These are phyloP conservation scores for Caenorhabditis doughertyi DNA, from an alignment of 2,888 invertebrate genomes.

Conservation along the genomic window DNA sequence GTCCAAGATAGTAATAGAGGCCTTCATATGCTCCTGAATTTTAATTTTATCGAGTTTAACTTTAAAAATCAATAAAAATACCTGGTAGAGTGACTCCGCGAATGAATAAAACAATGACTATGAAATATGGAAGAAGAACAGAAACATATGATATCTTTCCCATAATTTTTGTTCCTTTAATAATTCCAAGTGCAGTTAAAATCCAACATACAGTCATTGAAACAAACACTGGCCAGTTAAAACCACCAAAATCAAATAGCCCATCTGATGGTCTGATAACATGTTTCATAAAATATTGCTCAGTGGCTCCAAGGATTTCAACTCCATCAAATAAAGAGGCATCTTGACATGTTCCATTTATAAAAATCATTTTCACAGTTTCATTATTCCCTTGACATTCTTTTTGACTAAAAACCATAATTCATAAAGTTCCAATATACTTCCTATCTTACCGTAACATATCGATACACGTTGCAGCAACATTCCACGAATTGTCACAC, in stretches of 20 bases:
- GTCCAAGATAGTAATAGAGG: conserved; percentile 68
- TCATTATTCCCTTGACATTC: conserved; percentile 14
- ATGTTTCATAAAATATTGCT: conserved; percentile 64
- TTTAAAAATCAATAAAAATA: background rate
- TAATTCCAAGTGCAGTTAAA: conserved; percentile 70
- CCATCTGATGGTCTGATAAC: conserved; percentile 69
- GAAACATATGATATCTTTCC: conserved; percentile 66
- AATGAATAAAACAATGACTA: conserved; percentile 70
- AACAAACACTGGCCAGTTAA: conserved; percentile 72
- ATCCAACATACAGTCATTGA: conserved; percentile 69
- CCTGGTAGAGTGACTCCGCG: conserved; percentile 76
- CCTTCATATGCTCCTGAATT: conserved; percentile 70
- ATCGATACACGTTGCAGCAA: conserved; percentile 23
- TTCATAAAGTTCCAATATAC: background rate
- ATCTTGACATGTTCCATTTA: conserved; percentile 45
- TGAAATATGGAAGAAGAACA: conserved; percentile 65
- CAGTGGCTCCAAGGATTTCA: conserved; percentile 39
- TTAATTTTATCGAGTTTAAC: background rate
- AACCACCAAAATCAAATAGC: conserved; percentile 67
- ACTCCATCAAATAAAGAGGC: background rate
- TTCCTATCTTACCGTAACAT: conserved; percentile 13
- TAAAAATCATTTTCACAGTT: conserved; percentile 15
- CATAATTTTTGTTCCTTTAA: conserved; percentile 77
- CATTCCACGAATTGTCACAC: conserved; percentile 67
- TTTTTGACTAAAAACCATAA: conserved; percentile 14